Conservation (phyloP, 1,140 invertebrate species). For the Platyscapa corneri region DNA sequence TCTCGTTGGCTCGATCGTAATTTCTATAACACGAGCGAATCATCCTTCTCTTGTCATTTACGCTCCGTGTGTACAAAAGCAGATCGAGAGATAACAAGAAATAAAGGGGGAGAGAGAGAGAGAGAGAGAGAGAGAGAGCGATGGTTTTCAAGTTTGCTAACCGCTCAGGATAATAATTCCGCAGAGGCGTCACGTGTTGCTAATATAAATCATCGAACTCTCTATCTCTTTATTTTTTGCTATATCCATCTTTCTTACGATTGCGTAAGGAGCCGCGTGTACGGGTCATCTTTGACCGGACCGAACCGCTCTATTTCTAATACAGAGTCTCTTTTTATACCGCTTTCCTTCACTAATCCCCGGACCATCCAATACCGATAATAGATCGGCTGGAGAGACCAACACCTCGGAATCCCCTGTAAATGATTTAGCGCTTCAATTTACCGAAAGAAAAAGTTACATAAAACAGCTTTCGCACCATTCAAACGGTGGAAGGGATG, state of each 20-base stretch:
- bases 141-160: neutral
- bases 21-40: neutral
- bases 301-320: conserved; percentile 24
- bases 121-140: neutral
- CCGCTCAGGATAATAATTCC: conserved; percentile 69
- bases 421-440: conserved; percentile 41
- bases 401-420: neutral
- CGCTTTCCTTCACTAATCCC: neutral
- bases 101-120: neutral
- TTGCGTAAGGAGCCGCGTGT: conserved; percentile 66
- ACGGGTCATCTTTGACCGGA: conserved; percentile 42
- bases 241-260: conserved; percentile 58
- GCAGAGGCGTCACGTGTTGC: conserved; percentile 67
- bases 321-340: neutral
- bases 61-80: neutral
- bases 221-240: conserved; percentile 49
- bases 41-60: neutral
- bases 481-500: neutral
- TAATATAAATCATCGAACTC: conserved; percentile 69
- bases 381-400: neutral
- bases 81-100: neutral
- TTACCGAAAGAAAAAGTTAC: conserved; percentile 2
- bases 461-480: conserved; percentile 1
- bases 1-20: neutral
- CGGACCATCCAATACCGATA: neutral